Evolutionary conservation across 2,797 vertebrate species (phyloP).

Genomic region (Rhincodon typus): DNA sequence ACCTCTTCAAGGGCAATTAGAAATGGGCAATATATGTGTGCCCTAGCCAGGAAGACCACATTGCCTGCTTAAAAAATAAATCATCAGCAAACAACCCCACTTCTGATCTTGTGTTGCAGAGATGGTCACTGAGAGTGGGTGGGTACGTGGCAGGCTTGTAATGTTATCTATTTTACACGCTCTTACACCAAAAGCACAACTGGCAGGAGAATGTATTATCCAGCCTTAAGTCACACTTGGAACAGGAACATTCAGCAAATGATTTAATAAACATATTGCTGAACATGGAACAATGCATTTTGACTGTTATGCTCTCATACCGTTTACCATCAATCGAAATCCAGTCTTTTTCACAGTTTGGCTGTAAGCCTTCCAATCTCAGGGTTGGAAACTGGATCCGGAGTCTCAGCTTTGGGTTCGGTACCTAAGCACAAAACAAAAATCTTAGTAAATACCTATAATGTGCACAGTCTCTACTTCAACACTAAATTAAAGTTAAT

Average conservation of each 20-base stretch:
- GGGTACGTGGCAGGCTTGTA: no score
- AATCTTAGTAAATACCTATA: background rate
- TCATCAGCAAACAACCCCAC: no score
- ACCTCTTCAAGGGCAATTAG: no score
- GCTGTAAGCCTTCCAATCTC: slow-evolving; percentile 20
- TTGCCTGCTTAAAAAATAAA: background rate
- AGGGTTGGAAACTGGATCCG: slow-evolving; percentile 20
- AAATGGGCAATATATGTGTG: background rate
- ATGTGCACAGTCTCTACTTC: background rate
- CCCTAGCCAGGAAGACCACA: background rate
- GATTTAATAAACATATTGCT: background rate
- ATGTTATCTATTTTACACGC: no score
- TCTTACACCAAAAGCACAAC: no score
- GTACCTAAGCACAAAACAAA: background rate
- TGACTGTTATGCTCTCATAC: background rate
- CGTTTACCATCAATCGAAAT: slow-evolving; percentile 19
- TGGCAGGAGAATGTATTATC: no score
- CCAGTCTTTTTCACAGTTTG: slow-evolving; percentile 16
- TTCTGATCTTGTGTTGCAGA: no score
- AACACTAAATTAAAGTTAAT: background rate
- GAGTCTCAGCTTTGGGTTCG: background rate
- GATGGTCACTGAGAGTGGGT: no score
- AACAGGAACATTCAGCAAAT: background rate
- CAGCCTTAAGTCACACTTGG: background rate
- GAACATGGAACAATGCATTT: background rate